Evolutionary conservation across 53 echinoderm and acorn worm species (phyloP), one percentile per base, ranked within the genome.

Genomic region (Glandiceps talaboti): DNA sequence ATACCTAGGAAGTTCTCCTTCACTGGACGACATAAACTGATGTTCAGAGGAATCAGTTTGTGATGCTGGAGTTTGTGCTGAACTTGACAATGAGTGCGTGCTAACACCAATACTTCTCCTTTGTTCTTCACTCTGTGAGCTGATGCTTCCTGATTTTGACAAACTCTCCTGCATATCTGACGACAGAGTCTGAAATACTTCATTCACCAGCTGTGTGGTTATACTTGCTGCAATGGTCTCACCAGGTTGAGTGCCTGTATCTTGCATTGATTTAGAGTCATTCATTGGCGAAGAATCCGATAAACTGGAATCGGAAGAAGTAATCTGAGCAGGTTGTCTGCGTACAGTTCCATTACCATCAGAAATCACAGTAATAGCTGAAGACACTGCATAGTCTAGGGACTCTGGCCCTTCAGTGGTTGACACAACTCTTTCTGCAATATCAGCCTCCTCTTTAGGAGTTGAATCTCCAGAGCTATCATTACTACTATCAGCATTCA

Each of bases 401-500:
- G 6, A 12, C 20, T 45, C 20, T 6, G 64, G 64, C 20, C 64
- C 64, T 45, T 45, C 64, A 6, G 64, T 45, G 64, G 64, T 12
- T 20, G 20, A 45, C 64, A 45, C 64, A 45, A 45, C 64, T 20
- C 64, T 45, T 20, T 45, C 64, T 45, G 64, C 64, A 12, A 45
- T 45, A 12, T 45, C 20, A 45, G 6, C 20, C 64, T 45, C 80
- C 1, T 64, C 30, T 0, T 29, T 26, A 27, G 72, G 30, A 14
- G 83, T 26, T 33, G 73, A 45, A 30, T 28, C 64, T 28, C 32
- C 31, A 1, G 0, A 31, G 12, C 27, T 30, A 82, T 30, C 14
- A 1, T 30, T 1, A 29, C n/a, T 32, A 26, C 81, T 81, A 75
- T 93, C 99, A 26, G 90, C 92, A 31, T 90, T 86, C 87, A 99